phyloP scores from a whole-genome alignment of 2,888 invertebrate genomes.

The Julus scanicus region DNA sequence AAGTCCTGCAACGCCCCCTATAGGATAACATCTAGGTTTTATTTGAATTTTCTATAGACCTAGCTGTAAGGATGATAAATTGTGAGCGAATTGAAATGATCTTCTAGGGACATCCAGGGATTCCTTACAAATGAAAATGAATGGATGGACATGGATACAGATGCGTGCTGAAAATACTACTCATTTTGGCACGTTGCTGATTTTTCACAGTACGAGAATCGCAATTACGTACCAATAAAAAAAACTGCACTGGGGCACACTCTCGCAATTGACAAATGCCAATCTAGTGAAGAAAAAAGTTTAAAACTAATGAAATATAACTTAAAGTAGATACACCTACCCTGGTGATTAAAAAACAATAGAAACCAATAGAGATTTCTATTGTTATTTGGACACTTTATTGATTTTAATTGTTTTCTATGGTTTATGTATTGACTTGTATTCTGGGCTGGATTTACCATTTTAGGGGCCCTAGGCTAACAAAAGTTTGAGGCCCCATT shows the following conservation, averaged over 20 bases:
- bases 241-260: neutral
- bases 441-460: too few species aligned
- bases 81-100: constrained; percentile 29
- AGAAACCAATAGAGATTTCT: too few species aligned
- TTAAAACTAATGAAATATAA: too few species aligned
- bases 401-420: too few species aligned
- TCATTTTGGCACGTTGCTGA: constrained; percentile 4
- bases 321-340: too few species aligned
- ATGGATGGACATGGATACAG: neutral
- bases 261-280: neutral
- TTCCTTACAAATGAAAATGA: constrained; percentile 31
- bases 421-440: too few species aligned
- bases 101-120: constrained; percentile 6
- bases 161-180: neutral
- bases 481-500: too few species aligned
- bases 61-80: constrained; percentile 37
- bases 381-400: too few species aligned
- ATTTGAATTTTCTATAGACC: constrained; percentile 37
- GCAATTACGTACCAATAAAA: neutral
- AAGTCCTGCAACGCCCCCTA: neutral
- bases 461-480: too few species aligned
- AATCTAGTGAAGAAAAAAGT: neutral
- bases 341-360: too few species aligned
- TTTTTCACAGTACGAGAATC: neutral
- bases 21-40: neutral